Evolutionary conservation across 1,140 invertebrate species (phyloP).

Genomic region (Charaxes varanes): DNA sequence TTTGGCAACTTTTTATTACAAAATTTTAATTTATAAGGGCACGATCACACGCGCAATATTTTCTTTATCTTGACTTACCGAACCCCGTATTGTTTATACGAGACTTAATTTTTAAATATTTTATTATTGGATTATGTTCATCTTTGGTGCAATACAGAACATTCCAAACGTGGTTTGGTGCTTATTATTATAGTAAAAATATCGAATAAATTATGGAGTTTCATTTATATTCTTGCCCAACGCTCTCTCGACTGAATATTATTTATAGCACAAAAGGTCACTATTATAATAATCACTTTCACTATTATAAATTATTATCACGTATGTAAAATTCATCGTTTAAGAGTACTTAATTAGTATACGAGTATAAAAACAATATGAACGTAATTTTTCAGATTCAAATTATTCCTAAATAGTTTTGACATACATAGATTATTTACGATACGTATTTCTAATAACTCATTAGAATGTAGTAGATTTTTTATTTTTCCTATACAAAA

Average conservation of each 20-base stretch:
- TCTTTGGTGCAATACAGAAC: constrained; percentile 70
- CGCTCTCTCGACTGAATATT: constrained; percentile 33
- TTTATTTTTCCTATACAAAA: no score
- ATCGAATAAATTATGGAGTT: constrained; percentile 58
- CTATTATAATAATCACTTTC: constrained; percentile 37
- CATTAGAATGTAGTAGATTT: no score
- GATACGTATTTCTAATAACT: no score
- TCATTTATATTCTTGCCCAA: constrained; percentile 55
- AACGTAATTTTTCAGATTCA: no score
- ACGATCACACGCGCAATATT: no score
- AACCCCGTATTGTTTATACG: constrained; percentile 34
- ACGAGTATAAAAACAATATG: no score
- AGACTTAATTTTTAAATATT: constrained; percentile 40
- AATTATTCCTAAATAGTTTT: no score
- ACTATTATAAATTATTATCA: constrained; percentile 4
- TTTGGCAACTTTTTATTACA: no score
- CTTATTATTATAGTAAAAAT: constrained; percentile 69
- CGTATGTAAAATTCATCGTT: constrained; percentile 2
- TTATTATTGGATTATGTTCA: constrained; percentile 58
- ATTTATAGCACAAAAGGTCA: constrained; percentile 53
- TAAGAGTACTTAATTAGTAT: no score
- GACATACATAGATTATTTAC: no score
- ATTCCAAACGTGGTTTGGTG: constrained; percentile 73
- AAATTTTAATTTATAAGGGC: no score
- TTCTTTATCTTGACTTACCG: no score